Evolutionary conservation across 1,140 invertebrate genomes (phyloP).

Genomic region (Pseudomyrmex pallidus): DNA sequence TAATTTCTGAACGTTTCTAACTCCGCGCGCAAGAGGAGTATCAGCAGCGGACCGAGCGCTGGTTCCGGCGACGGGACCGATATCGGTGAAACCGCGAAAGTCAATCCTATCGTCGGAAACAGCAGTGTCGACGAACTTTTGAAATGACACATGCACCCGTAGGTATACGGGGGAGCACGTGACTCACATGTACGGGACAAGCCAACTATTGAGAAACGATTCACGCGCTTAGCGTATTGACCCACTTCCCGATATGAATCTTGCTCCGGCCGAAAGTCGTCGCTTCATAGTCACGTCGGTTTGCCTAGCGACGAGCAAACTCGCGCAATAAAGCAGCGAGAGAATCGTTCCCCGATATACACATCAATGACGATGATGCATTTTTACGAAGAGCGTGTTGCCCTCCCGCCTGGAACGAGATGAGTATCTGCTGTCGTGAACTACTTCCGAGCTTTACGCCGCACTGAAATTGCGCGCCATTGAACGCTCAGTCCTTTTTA

Average conservation of each 20-base stretch:
- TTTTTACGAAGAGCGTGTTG: constrained; percentile 37
- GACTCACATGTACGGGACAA: constrained; percentile 55
- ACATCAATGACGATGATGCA: constrained; percentile 27
- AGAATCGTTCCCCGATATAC: constrained; percentile 42
- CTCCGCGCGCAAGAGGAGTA: constrained; percentile 26
- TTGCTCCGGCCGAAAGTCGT: constrained; percentile 62
- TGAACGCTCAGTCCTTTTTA: constrained; percentile 54
- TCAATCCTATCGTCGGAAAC: constrained; percentile 59
- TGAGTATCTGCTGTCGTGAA: constrained; percentile 33
- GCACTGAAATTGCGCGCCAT: constrained; percentile 51
- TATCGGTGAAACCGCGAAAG: constrained; percentile 63
- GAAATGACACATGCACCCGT: constrained; percentile 70
- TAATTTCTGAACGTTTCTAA: constrained; percentile 54
- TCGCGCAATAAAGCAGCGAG: constrained; percentile 57
- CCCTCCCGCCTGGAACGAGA: constrained; percentile 26
- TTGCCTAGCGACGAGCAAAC: constrained; percentile 54
- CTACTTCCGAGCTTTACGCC: constrained; percentile 47
- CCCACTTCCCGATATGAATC: constrained; percentile 74
- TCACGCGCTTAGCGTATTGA: constrained; percentile 74
- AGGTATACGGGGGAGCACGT: constrained; percentile 64
- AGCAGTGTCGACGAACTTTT: constrained; percentile 51
- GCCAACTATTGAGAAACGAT: constrained; percentile 68
- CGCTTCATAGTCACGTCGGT: constrained; percentile 56
- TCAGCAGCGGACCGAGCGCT: constrained; percentile 24
- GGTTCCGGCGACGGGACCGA: not conserved